Percentiles rank a stretch among this genome's conserved stretches.
These are phyloP conservation scores for Falco cherrug DNA, from an alignment of 2,797 vertebrate species.

Conservation along the genomic window DNA sequence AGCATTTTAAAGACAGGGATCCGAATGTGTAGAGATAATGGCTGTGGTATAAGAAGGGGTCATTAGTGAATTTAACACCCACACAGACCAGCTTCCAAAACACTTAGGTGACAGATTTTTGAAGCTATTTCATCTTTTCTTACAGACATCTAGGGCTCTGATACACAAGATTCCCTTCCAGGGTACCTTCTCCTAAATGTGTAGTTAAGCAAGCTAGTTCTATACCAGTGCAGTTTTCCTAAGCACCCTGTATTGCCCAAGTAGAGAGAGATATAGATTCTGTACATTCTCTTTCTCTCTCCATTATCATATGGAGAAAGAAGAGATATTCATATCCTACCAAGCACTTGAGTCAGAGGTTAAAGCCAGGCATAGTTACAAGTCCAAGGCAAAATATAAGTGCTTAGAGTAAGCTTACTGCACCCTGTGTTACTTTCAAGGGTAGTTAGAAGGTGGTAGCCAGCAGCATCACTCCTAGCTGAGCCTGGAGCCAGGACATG, in stretches of 20 bases:
- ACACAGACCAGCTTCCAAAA: not conserved
- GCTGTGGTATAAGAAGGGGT: not conserved
- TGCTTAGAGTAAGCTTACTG: not conserved
- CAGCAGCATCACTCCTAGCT: not conserved
- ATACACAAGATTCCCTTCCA: not conserved
- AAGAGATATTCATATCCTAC: not conserved
- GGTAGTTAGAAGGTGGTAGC: not conserved
- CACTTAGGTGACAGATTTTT: not conserved
- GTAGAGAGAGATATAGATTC: not conserved
- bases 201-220: not conserved
- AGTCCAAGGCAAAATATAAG: not conserved
- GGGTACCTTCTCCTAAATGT: accelerated
- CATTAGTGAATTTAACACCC: not conserved
- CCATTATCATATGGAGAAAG: not conserved
- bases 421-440: not conserved
- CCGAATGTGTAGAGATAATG: not conserved
- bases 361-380: not conserved
- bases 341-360: not conserved
- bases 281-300: not conserved
- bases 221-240: not conserved
- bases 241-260: not conserved
- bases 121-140: not conserved
- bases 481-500: not conserved
- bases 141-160: not conserved
- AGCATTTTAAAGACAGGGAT: not conserved